Conservation (phyloP, 2,888 invertebrate species). For the Mimas tiliae region DNA sequence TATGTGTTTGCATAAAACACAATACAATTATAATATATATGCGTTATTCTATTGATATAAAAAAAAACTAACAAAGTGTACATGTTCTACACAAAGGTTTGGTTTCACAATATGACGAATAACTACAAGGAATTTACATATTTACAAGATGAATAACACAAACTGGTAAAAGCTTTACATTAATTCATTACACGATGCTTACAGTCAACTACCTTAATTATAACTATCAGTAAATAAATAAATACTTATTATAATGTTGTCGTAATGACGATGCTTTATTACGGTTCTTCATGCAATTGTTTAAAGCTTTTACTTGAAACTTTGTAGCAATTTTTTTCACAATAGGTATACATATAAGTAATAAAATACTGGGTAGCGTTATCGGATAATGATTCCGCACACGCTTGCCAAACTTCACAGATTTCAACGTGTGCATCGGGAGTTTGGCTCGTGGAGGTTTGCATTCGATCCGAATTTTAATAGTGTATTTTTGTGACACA, state of each 20-base stretch:
- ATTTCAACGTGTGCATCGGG: no score
- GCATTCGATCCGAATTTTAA: no score
- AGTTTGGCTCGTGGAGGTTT: no score
- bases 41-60: constrained; percentile 60
- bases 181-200: constrained; percentile 47
- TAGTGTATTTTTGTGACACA: no score
- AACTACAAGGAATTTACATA: constrained; percentile 82
- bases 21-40: constrained; percentile 63
- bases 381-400: background rate
- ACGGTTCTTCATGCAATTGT: constrained; percentile 44
- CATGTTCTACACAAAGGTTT: constrained; percentile 79
- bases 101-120: constrained; percentile 81
- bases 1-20: constrained; percentile 70
- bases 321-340: constrained; percentile 4
- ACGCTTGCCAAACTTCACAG: no score
- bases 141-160: constrained; percentile 75
- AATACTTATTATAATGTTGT: constrained; percentile 58
- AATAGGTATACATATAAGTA: background rate
- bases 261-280: constrained; percentile 39
- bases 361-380: constrained; percentile 1
- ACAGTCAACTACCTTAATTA: constrained; percentile 26
- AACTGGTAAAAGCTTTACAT: constrained; percentile 70
- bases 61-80: constrained; percentile 80
- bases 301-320: constrained; percentile 51
- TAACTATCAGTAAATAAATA: constrained; percentile 71